phyloP scores from a whole-genome alignment of 2,797 vertebrate genomes.

The Orientallactaga sibirica region DNA sequence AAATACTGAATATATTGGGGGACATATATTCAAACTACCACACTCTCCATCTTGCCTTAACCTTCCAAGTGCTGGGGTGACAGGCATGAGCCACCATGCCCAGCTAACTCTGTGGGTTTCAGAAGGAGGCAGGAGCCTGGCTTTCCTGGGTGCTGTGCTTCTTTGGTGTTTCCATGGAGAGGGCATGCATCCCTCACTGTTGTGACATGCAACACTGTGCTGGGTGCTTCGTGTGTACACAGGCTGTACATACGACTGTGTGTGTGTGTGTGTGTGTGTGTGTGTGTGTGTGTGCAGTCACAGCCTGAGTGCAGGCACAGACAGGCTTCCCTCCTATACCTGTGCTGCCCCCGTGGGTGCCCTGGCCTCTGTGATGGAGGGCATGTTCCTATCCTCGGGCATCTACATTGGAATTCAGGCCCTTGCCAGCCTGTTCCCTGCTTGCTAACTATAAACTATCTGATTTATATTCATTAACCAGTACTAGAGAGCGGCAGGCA shows the following conservation, averaged over 20 bases:
- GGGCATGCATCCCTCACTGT: neutral
- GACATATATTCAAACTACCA: too few relatives aligned
- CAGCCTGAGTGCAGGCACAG: neutral
- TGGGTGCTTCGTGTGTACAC: neutral
- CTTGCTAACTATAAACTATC: conserved; percentile 92
- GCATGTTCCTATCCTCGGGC: conserved; percentile 90
- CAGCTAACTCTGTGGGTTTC: neutral
- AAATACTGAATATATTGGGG: too few relatives aligned
- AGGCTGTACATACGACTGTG: neutral
- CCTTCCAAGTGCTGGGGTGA: neutral
- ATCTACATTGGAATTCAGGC: conserved; percentile 90
- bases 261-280: too few relatives aligned
- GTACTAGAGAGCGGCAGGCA: conserved; percentile 86
- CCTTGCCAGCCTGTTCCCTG: conserved; percentile 89
- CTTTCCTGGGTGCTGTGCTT: neutral
- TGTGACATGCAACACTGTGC: neutral
- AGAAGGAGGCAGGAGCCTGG: neutral
- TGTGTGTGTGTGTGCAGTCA: neutral
- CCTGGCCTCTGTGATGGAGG: conserved; percentile 81
- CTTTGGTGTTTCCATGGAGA: neutral
- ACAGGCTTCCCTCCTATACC: neutral
- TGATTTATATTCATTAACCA: conserved; percentile 95
- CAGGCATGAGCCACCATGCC: neutral
- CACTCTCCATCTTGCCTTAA: neutral
- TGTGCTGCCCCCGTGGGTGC: conserved; percentile 27